Evolutionary conservation across 2,113 vertebrate species (phyloP), one percentile per base, ranked within the genome.

Genomic region (Probosciger aterrimus): DNA sequence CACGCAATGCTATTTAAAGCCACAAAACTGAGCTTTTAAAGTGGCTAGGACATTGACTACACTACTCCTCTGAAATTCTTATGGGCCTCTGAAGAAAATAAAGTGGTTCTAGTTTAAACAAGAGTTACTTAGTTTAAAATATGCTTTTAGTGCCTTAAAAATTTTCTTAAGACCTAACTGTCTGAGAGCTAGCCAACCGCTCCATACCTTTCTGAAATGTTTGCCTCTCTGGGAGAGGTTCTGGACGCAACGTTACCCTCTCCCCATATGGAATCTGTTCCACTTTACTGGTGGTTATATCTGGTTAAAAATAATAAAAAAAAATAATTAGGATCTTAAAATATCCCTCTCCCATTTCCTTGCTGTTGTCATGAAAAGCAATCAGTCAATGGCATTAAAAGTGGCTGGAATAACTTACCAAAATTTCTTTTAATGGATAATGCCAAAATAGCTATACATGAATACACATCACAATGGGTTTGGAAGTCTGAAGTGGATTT

Each of bases 251-350:
- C n/a, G 99, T 98, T 77, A 99, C 98, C 94, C 99, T 98, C 94
- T 99, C 99, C 41, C 99, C 99, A 78, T 99, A 99, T 11, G 99
- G 98, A 68, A 99, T 99, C 86, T 99, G 98, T 93, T 99, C 99
- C 94, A 99, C 99, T 69, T 99, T 99, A 97, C 97, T 98, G 84
- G 96, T 97, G 39, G 97, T 97, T 93, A 98, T 97, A 96, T 98
- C 98, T 98, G 88, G 41, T 91, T 88, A 96, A 92, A 87, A 97
- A 96, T 49, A 75, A 86, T 35, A 24, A 68, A 23, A 85, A 94
- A 94, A 94, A 74, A 77, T 8, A 74, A 71, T 69, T 47, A 85
- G 88, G 18, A 18, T 64, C 47, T 73, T 81, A 89, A 88, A 94
- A 71, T 19, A 68, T 0, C 4, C 6, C 6, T 52, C 30, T 64